Conservation (phyloP, 2,888 invertebrate genomes). For the Brachylomia viminalis region DNA sequence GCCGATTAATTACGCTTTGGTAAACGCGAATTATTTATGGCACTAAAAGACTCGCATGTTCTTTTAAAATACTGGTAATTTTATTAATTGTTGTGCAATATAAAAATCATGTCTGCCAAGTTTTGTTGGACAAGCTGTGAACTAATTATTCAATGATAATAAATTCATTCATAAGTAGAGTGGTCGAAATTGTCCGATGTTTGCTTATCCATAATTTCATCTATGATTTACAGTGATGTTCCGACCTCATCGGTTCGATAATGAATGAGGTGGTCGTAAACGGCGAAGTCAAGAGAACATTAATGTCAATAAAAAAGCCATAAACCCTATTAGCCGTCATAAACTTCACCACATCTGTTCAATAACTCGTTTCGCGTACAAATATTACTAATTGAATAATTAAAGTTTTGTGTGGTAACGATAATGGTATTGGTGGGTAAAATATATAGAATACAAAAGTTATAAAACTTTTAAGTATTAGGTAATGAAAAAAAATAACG, state of each 20-base stretch:
- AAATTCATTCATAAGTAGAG: slow-evolving; percentile 72
- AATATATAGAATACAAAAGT: slow-evolving; percentile 39
- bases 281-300: slow-evolving; percentile 88
- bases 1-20: slow-evolving; percentile 76
- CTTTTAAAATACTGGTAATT: slow-evolving; percentile 43
- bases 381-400: slow-evolving; percentile 85
- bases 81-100: slow-evolving; percentile 38
- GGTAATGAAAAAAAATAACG: background rate
- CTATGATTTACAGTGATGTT: slow-evolving; percentile 88
- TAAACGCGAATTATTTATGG: slow-evolving; percentile 74
- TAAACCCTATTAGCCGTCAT: slow-evolving; percentile 90
- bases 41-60: slow-evolving; percentile 47
- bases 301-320: slow-evolving; percentile 90
- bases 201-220: slow-evolving; percentile 80
- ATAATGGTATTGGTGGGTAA: slow-evolving; percentile 48
- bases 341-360: slow-evolving; percentile 89
- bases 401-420: slow-evolving; percentile 70
- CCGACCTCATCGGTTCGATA: slow-evolving; percentile 88
- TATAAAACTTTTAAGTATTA: slow-evolving; percentile 9
- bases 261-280: slow-evolving; percentile 89
- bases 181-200: slow-evolving; percentile 69
- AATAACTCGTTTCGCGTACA: slow-evolving; percentile 87
- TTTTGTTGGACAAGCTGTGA: slow-evolving; percentile 46
- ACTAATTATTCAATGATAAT: slow-evolving; percentile 74
- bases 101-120: slow-evolving; percentile 35